phyloP scores from a whole-genome alignment of 2,888 invertebrate species.

The Erebia aethiops region DNA sequence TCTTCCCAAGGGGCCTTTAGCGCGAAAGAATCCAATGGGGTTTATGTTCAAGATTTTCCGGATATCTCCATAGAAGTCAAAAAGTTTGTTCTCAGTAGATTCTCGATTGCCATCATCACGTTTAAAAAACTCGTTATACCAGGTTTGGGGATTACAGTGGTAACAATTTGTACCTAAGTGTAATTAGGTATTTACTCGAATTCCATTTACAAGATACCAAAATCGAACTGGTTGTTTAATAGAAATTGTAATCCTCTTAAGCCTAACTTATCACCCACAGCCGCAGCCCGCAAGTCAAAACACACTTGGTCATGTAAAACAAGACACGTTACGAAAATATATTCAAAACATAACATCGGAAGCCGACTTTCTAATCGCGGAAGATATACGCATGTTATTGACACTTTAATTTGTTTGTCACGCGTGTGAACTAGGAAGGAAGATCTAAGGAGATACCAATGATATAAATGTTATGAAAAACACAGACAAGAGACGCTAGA shows the following conservation, averaged over 20 bases:
- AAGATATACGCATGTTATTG: slow-evolving; percentile 17
- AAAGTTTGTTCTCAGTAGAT: too few relatives aligned
- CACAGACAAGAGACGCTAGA: too few relatives aligned
- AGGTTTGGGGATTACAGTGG: too few relatives aligned
- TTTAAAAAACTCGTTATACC: too few relatives aligned
- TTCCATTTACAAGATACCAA: background rate
- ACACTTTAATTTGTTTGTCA: slow-evolving; percentile 24
- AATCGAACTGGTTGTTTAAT: background rate
- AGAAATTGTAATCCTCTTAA: background rate
- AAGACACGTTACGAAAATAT: background rate
- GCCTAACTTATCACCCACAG: background rate
- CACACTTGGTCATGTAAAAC: slow-evolving; percentile 1
- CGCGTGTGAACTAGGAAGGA: slow-evolving; percentile 20
- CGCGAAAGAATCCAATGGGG: too few relatives aligned
- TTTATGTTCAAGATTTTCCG: too few relatives aligned
- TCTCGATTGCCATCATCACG: too few relatives aligned
- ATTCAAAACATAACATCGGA: slow-evolving; percentile 16
- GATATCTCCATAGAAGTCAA: too few relatives aligned
- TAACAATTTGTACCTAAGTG: too few relatives aligned
- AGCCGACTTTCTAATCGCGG: slow-evolving; percentile 25
- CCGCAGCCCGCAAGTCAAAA: background rate
- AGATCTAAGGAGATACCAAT: background rate
- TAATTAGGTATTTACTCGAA: too few relatives aligned
- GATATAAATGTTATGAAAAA: background rate
- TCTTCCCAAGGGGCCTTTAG: too few relatives aligned